Base-by-base conservation (phyloP, 2,888 invertebrate genomes). In the Cataglyphis cursor region DNA sequence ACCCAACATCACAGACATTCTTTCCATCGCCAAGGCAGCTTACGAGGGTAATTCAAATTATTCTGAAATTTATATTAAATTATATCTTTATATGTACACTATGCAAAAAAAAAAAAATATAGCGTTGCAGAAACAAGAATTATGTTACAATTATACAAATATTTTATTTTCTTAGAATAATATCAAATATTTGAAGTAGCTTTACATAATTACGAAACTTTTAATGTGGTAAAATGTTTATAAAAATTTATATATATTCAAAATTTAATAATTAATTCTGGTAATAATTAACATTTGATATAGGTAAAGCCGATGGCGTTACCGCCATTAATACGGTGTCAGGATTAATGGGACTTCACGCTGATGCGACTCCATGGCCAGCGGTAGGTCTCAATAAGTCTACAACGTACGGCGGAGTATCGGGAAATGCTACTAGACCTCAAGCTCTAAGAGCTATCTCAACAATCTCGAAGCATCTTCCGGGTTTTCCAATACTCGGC, bases 251-350 rank as follows among this genome's bases (percentile, higher is more conserved):
- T 15, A 8, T 15, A 28, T 21, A 2, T 61, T 6, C 1, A 57
- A 41, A 28, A 0, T 12, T 59, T 64, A 31, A 48, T 38, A 61
- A 44, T 41, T 61, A 28, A 61, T 61, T 51, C 8, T 2, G 8
- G 2, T n/a, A 38, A 44, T 31, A 75, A 48, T 74, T 8, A 44
- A 38, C 12, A 0, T 6, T 57, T 21, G 3, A 72, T 9, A 31
- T 90, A 97, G 99, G 99, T 78, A 97, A 97, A 3, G 99, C 99
- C 0, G 97, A 97, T 94, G 99, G 99, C 0, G 99, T 99, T 0
- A 98, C 99, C 0, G 99, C 99, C 0, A 99, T 99, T 81, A 99
- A 99, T 95, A 99, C 99, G 0, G 98, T 99, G 0, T 98, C 98
- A 35, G 99, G 99, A 0, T 95, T 99, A 80, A 99, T 99, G 99